Conservation (phyloP, 2,113 vertebrate genomes). For the Grallaria varia region DNA sequence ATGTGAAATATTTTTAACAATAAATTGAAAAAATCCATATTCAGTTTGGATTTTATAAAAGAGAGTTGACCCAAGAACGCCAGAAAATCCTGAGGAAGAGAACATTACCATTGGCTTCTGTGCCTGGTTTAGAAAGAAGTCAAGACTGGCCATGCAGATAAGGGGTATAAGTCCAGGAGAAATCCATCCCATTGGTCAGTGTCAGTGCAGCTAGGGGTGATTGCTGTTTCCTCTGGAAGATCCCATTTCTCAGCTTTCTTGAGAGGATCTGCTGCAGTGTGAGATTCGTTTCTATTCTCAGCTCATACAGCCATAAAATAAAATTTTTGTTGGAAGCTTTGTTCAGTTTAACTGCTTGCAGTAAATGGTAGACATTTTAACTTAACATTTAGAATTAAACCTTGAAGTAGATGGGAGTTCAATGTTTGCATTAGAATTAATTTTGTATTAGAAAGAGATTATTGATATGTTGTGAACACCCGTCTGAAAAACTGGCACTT, state of each 20-base stretch:
- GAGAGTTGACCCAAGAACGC: not conserved
- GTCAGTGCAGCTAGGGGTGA: not conserved
- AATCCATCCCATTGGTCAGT: not conserved
- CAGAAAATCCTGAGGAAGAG: not conserved
- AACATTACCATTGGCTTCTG: fast-evolving
- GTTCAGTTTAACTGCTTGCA: not conserved
- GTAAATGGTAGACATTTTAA: not conserved
- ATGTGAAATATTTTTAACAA: not conserved
- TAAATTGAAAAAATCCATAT: not conserved
- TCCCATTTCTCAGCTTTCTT: not conserved
- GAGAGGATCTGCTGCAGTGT: not conserved
- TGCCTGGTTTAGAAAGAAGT: not conserved
- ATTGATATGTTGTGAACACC: not conserved
- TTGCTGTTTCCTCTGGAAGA: not conserved
- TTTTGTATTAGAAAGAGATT: not conserved
- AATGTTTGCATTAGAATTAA: not conserved
- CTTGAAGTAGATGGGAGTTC: not conserved
- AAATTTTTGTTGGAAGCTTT: not conserved
- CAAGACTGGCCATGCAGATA: not conserved
- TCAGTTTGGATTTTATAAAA: not conserved
- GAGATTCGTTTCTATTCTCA: not conserved
- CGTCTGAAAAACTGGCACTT: not conserved
- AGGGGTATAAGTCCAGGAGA: not conserved
- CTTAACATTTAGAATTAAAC: not conserved
- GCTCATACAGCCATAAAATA: not conserved